Evolutionary conservation across 2,888 invertebrate genomes (phyloP).

Genomic region (Erpobdella octoculata): DNA sequence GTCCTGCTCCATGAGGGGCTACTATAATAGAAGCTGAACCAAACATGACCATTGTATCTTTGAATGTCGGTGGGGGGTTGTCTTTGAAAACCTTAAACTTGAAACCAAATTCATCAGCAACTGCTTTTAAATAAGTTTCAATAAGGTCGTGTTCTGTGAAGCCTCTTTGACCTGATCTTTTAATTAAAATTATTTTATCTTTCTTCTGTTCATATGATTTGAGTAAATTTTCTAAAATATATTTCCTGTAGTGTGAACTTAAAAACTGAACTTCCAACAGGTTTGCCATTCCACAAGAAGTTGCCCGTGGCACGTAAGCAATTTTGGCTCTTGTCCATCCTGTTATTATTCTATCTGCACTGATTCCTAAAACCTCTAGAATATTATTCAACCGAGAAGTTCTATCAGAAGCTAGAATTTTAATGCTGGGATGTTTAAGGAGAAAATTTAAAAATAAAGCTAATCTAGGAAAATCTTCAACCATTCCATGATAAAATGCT

Average conservation of each 20-base stretch:
- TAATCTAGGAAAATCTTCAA: conserved; percentile 35
- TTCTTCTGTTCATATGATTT: not conserved
- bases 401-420: conserved; percentile 32
- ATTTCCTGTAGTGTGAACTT: conserved; percentile 3
- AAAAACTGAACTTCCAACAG: conserved; percentile 31
- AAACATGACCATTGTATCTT: conserved; percentile 34
- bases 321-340: conserved; percentile 33
- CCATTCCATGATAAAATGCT: conserved; percentile 34
- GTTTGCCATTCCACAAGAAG: conserved; percentile 35
- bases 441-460: conserved; percentile 35
- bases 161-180: conserved; percentile 22
- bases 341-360: conserved; percentile 30
- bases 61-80: conserved; percentile 25
- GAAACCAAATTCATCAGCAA: conserved; percentile 2
- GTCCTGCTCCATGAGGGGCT: conserved; percentile 38
- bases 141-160: conserved; percentile 27
- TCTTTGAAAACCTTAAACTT: conserved; percentile 30
- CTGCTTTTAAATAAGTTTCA: not conserved
- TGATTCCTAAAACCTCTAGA: conserved; percentile 32
- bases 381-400: conserved; percentile 28
- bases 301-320: conserved; percentile 34
- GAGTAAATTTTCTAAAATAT: not conserved
- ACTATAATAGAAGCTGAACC: conserved; percentile 34
- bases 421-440: conserved; percentile 25
- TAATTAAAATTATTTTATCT: conserved; percentile 29